Percentiles rank a stretch among this genome's conserved stretches.
Conservation (phyloP, 2,888 invertebrate species). For the Blera fallax region DNA sequence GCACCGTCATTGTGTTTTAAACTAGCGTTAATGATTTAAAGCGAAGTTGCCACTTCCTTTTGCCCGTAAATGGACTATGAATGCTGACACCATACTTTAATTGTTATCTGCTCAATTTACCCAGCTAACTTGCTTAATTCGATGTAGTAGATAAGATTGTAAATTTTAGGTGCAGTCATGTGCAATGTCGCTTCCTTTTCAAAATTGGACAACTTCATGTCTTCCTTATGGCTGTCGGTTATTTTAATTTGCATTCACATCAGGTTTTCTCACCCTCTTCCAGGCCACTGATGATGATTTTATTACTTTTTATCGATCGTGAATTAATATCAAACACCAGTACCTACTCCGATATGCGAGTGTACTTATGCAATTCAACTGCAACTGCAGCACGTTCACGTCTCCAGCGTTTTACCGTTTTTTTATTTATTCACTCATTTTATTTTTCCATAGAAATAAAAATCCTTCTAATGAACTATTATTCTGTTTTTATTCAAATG, state of each 20-base stretch:
- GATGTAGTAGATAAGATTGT: background rate
- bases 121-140: background rate
- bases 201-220: background rate
- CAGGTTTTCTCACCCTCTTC: constrained; percentile 50
- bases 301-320: constrained; percentile 24
- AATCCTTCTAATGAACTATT: constrained; percentile 54
- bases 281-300: constrained; percentile 6
- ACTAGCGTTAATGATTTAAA: background rate
- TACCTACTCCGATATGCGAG: too few relatives aligned
- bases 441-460: constrained; percentile 19
- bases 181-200: background rate
- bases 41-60: background rate
- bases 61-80: background rate
- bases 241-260: background rate
- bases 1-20: background rate
- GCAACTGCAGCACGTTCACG: background rate
- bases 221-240: background rate
- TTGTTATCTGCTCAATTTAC: background rate
- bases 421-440: constrained; percentile 12
- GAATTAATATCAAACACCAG: constrained; percentile 40
- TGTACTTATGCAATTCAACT: constrained; percentile 1
- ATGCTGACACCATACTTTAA: background rate
- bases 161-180: background rate
- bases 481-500: constrained; percentile 55
- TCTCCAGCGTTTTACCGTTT: constrained; percentile 21